Conservation (phyloP, 2,797 vertebrate species). For the Urophycis tenuis region DNA sequence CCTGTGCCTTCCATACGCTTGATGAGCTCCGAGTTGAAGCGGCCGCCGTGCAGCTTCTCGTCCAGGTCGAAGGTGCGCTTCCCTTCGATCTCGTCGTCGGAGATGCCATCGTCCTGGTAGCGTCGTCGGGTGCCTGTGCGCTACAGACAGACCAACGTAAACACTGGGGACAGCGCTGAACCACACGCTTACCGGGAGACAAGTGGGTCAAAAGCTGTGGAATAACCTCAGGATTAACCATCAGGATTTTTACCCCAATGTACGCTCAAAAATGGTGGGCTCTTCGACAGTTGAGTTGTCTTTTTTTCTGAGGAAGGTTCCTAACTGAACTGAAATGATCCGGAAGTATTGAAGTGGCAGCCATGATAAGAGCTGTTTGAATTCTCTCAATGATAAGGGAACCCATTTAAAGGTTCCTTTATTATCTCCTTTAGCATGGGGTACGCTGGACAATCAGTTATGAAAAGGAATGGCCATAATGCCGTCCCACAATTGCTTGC, state of each 20-base stretch:
- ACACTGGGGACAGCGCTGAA: background rate
- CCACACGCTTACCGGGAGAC: background rate
- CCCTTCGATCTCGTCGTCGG: constrained; percentile 97
- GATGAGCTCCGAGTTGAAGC: constrained; percentile 84
- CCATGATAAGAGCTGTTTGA: too few species aligned
- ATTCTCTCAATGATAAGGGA: too few species aligned
- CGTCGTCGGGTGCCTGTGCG: constrained; percentile 87
- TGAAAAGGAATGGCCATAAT: too few species aligned
- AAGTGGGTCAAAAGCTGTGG: background rate
- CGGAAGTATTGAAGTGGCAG: too few species aligned
- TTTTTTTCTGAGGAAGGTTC: too few species aligned
- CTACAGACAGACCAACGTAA: constrained; percentile 54
- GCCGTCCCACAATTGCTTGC: too few species aligned
- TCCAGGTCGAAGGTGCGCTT: constrained; percentile 93
- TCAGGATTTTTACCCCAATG: background rate
- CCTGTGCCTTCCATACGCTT: constrained; percentile 96
- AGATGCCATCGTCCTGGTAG: constrained; percentile 95
- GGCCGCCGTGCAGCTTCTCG: constrained; percentile 82
- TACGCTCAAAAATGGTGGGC: background rate
- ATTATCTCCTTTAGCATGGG: too few species aligned
- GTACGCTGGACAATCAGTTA: too few species aligned
- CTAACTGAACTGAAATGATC: too few species aligned
- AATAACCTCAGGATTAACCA: constrained; percentile 8
- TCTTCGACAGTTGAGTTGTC: too few species aligned
- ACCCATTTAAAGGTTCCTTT: too few species aligned